These are phyloP conservation scores for Pammene aurita DNA, from an alignment of 2,888 invertebrate genomes.

Conservation along the genomic window DNA sequence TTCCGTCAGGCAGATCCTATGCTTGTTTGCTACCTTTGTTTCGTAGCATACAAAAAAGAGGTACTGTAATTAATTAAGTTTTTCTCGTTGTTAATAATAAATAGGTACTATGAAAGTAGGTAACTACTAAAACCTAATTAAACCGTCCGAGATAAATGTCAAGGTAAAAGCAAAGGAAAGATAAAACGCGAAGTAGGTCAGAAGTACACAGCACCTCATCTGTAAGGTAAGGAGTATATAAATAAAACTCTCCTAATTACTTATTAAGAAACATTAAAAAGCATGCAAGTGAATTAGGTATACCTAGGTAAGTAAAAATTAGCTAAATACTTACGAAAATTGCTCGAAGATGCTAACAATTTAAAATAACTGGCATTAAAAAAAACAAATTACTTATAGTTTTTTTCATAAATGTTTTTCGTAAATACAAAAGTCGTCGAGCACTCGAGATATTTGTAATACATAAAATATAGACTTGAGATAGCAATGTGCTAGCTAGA, in stretches of 20 bases:
- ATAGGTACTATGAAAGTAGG: too few relatives aligned
- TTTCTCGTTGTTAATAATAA: too few relatives aligned
- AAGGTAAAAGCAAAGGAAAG: conserved; percentile 35
- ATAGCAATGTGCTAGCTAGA: not conserved
- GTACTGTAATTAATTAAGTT: too few relatives aligned
- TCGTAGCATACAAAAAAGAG: too few relatives aligned
- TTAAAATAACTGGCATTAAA: too few relatives aligned
- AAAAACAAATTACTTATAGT: too few relatives aligned
- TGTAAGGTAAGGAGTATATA: conserved; percentile 19
- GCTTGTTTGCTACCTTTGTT: too few relatives aligned
- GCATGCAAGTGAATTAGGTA: too few relatives aligned
- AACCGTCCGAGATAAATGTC: conserved; percentile 22
- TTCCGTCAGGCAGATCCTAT: too few relatives aligned
- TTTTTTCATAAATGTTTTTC: not conserved
- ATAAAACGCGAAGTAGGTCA: conserved; percentile 40
- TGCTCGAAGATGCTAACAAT: not conserved
- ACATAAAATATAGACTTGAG: conserved; percentile 11
- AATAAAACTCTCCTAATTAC: conserved; percentile 28
- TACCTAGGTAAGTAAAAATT: conserved; percentile 3
- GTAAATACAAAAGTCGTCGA: not conserved
- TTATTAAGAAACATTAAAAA: conserved; percentile 29
- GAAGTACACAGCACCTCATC: conserved; percentile 23
- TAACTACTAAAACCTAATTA: conserved; percentile 29
- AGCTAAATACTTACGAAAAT: conserved; percentile 1
- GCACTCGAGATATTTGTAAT: not conserved